Percentiles rank a stretch among this genome's conserved stretches.
Evolutionary conservation across 2,113 vertebrate species (phyloP).

Genomic region (Mustelus asterias): DNA sequence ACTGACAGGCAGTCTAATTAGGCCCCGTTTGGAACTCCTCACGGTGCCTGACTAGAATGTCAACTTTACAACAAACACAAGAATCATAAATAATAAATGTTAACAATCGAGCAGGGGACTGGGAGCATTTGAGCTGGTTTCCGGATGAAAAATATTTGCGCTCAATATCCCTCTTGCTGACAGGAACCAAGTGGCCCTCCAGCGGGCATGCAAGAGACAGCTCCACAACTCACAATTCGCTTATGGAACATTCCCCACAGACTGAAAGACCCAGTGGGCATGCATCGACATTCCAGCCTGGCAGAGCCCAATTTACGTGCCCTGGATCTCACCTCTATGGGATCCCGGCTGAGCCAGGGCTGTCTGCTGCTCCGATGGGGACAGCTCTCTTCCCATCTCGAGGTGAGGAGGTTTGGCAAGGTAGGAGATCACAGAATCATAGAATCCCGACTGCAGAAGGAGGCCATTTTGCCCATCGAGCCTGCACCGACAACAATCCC

Average conservation of each 20-base stretch:
- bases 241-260: not conserved
- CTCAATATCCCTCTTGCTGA: not conserved
- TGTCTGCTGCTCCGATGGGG: too few species aligned
- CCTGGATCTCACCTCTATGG: not conserved
- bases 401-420: too few species aligned
- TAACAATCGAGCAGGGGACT: not conserved
- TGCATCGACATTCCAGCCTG: not conserved
- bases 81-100: not conserved
- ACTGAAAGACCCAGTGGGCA: not conserved
- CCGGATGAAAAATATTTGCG: not conserved
- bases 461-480: too few species aligned
- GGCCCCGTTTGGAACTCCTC: not conserved
- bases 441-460: too few species aligned
- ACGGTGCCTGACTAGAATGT: not conserved
- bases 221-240: not conserved
- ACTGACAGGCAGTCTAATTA: not conserved
- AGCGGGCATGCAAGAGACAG: not conserved
- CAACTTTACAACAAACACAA: not conserved
- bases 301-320: not conserved
- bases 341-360: not conserved
- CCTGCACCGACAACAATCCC: too few species aligned
- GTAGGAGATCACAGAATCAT: not conserved
- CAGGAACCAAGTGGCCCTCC: not conserved
- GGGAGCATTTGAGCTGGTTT: not conserved
- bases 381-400: not conserved